A percentile compares a stretch with the other conserved stretches of the same genome.
Conservation (phyloP, 2,797 vertebrate genomes). For the Sebastes nivosus region DNA sequence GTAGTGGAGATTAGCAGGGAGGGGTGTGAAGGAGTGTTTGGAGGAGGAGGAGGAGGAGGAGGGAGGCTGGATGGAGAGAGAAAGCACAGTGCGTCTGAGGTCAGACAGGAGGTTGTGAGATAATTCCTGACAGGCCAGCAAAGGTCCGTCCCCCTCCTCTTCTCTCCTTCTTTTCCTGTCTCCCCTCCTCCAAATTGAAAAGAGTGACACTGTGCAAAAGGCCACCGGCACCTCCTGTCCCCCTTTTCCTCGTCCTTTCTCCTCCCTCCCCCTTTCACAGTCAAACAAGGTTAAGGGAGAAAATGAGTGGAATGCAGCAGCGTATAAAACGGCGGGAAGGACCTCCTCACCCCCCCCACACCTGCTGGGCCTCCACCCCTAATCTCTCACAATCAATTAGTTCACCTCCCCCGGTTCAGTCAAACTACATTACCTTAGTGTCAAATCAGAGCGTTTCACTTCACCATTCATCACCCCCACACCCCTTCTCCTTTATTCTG, state of each 20-base stretch:
- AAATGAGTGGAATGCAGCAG: constrained; percentile 77
- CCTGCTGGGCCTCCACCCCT: constrained; percentile 81
- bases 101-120: constrained; percentile 72
- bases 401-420: constrained; percentile 78
- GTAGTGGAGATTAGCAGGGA: constrained; percentile 62
- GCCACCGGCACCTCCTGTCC: constrained; percentile 58
- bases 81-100: constrained; percentile 57
- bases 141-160: constrained; percentile 41
- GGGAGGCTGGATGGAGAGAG: constrained; percentile 21
- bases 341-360: constrained; percentile 66
- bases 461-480: constrained; percentile 39
- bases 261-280: constrained; percentile 54
- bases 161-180: constrained; percentile 10
- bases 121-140: constrained; percentile 74
- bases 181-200: constrained; percentile 38
- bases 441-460: constrained; percentile 73
- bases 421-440: constrained; percentile 75
- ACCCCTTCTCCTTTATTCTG: constrained; percentile 32
- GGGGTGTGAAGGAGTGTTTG: constrained; percentile 54
- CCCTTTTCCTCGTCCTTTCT: neutral
- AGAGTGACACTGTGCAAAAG: constrained; percentile 66
- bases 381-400: constrained; percentile 84
- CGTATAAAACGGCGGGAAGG: constrained; percentile 66
- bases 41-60: constrained; percentile 25
- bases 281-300: constrained; percentile 71